Conservation (phyloP, 2,888 invertebrate species). For the Sussaba pulchella region DNA sequence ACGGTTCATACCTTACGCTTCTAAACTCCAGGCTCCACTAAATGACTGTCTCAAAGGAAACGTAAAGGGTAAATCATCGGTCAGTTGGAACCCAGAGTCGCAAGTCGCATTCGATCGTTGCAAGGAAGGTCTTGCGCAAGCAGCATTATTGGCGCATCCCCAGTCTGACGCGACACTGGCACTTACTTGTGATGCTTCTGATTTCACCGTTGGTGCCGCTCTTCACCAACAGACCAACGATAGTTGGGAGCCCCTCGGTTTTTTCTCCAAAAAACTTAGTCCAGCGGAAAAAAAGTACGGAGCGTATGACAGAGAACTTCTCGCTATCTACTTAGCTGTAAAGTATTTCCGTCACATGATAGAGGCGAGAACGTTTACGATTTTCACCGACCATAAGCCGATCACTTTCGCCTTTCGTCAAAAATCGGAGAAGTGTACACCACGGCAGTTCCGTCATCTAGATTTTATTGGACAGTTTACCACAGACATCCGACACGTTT, state of each 20-base stretch:
- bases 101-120: slow-evolving; percentile 37
- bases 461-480: slow-evolving; percentile 8
- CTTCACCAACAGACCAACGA: no score
- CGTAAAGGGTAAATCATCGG: slow-evolving; percentile 50
- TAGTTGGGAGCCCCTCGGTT: slow-evolving; percentile 71
- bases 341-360: slow-evolving; percentile 70
- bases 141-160: neutral
- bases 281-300: slow-evolving; percentile 71
- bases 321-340: slow-evolving; percentile 70
- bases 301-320: slow-evolving; percentile 72
- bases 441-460: slow-evolving; percentile 2
- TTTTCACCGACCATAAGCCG: slow-evolving; percentile 25
- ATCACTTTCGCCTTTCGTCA: slow-evolving; percentile 9
- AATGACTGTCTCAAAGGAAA: slow-evolving; percentile 41
- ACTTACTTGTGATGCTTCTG: no score
- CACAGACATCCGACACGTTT: neutral
- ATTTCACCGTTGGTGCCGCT: no score
- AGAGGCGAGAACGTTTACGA: slow-evolving; percentile 60
- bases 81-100: slow-evolving; percentile 34
- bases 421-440: slow-evolving; percentile 6
- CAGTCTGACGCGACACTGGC: no score
- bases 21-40: slow-evolving; percentile 39
- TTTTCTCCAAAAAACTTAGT: slow-evolving; percentile 69
- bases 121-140: slow-evolving; percentile 42
- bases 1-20: slow-evolving; percentile 21